A percentile compares a stretch with the other conserved stretches of the same genome.
Conservation (phyloP, 1,140 invertebrate species). For the Bombus vancouverensis region DNA sequence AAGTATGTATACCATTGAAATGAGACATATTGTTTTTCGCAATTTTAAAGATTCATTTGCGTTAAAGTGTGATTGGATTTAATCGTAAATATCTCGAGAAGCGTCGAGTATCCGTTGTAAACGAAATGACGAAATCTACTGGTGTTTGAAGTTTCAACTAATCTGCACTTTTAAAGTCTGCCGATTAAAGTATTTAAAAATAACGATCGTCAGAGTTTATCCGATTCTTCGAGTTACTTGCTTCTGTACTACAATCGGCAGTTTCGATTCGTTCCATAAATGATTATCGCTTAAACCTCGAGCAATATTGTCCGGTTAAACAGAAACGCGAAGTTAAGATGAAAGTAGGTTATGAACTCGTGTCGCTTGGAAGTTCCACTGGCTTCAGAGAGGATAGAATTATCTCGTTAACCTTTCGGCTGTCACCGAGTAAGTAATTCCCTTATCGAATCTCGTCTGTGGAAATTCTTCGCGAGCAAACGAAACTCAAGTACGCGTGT, state of each 20-base stretch:
- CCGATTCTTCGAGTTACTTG: background rate
- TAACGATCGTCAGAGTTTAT: background rate
- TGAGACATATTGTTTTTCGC: too few species aligned
- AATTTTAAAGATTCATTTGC: too few species aligned
- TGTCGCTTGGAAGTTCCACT: background rate
- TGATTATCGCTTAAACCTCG: background rate
- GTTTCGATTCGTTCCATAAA: background rate
- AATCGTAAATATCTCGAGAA: too few species aligned
- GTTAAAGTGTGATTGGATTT: too few species aligned
- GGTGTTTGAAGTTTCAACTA: background rate
- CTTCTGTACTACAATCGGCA: background rate
- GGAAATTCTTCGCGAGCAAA: background rate
- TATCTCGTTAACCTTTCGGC: slow-evolving; percentile 24
- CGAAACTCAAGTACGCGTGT: background rate
- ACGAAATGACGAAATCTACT: too few species aligned
- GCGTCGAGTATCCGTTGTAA: too few species aligned
- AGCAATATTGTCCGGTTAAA: slow-evolving; percentile 8
- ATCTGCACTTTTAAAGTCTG: background rate
- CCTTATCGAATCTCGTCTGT: background rate
- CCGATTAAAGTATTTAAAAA: background rate
- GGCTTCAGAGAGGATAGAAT: background rate
- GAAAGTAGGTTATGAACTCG: slow-evolving; percentile 29
- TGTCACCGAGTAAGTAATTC: background rate
- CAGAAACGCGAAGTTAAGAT: background rate
- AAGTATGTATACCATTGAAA: too few species aligned